These are phyloP conservation scores for Manis crassicaudata DNA, from an alignment of 2,797 vertebrate species.

Conservation along the genomic window DNA sequence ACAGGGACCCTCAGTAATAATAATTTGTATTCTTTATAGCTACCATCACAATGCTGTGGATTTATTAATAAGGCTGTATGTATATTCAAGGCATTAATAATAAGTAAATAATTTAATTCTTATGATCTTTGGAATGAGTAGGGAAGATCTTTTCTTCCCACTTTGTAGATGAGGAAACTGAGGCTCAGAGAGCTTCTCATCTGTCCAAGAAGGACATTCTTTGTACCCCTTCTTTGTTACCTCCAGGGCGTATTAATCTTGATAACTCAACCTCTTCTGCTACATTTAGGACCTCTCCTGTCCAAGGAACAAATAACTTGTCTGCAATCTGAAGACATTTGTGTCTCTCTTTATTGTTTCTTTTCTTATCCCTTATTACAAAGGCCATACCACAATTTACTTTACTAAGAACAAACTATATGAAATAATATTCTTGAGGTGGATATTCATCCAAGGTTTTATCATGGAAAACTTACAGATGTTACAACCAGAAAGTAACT, in stretches of 20 bases:
- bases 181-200: not conserved
- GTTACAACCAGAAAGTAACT: not conserved
- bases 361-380: not conserved
- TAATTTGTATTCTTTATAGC: not conserved
- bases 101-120: not conserved
- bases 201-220: not conserved
- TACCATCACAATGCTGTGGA: not conserved
- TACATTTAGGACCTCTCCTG: not conserved
- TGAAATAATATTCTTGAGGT: not conserved
- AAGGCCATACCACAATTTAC: not conserved
- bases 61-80: not conserved
- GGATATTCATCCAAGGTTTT: not conserved
- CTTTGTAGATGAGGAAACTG: slow-evolving; percentile 10
- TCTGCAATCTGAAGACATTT: not conserved
- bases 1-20: not conserved
- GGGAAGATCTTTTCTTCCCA: not conserved
- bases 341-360: not conserved
- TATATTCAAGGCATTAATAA: not conserved
- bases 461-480: not conserved
- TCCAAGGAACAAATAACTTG: slow-evolving; percentile 5
- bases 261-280: not conserved
- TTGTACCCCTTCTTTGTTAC: not conserved
- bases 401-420: not conserved
- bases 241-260: not conserved
- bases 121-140: not conserved